Evolutionary conservation across 1,140 invertebrate genomes (phyloP).

Genomic region (Lasaia peninsularis): DNA sequence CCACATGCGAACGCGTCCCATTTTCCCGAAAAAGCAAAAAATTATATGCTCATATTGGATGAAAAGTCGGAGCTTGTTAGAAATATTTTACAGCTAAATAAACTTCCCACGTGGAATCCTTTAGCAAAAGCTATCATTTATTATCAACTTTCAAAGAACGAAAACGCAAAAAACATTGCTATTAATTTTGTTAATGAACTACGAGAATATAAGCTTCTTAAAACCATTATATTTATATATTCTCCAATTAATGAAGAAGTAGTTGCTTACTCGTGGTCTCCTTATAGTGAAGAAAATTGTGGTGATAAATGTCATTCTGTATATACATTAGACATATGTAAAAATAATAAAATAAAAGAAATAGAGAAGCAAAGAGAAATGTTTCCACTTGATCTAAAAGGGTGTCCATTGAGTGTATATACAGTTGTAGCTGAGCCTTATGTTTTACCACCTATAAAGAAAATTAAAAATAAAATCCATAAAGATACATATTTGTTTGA

Average conservation of each 20-base stretch:
- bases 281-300: conserved; percentile 67
- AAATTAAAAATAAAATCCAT: conserved; percentile 42
- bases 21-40: conserved; percentile 76
- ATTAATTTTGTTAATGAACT: conserved; percentile 63
- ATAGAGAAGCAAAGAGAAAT: conserved; percentile 48
- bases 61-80: conserved; percentile 58
- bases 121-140: conserved; percentile 70
- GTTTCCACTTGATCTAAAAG: conserved; percentile 62
- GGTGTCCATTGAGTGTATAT: conserved; percentile 65
- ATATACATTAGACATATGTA: conserved; percentile 65
- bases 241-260: conserved; percentile 48
- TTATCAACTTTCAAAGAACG: conserved; percentile 49
- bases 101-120: conserved; percentile 74
- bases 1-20: conserved; percentile 71
- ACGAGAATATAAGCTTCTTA: conserved; percentile 57
- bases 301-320: conserved; percentile 61
- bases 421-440: conserved; percentile 70
- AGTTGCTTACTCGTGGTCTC: conserved; percentile 65
- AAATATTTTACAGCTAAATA: conserved; percentile 64
- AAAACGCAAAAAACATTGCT: conserved; percentile 44
- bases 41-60: conserved; percentile 75
- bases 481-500: conserved; percentile 63
- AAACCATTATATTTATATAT: conserved; percentile 64
- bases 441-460: conserved; percentile 60
- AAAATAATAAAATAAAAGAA: conserved; percentile 51